These are phyloP conservation scores for Nephrocerus scutellatus DNA, from an alignment of 2,888 invertebrate genomes.

Conservation along the genomic window DNA sequence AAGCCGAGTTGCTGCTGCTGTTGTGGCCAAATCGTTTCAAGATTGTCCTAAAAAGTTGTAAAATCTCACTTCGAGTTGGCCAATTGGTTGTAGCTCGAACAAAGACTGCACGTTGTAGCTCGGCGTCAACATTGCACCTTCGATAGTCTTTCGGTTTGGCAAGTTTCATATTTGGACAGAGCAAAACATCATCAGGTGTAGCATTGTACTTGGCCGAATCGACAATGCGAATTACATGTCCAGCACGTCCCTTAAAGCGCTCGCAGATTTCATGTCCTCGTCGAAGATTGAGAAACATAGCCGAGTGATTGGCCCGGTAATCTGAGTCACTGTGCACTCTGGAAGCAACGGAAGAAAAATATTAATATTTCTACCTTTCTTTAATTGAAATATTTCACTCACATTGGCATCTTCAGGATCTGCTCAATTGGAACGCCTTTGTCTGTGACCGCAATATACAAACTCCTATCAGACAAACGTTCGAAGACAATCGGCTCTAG, in stretches of 20 bases:
- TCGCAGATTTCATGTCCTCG: conserved; percentile 24
- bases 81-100: conserved; percentile 8
- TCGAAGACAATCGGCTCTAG: conserved; percentile 22
- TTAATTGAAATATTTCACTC: conserved; percentile 4
- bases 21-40: too few species aligned
- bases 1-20: conserved; percentile 1
- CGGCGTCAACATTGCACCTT: conserved; percentile 23
- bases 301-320: conserved; percentile 23
- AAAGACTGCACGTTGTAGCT: conserved; percentile 22
- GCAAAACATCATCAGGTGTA: conserved; percentile 20
- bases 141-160: conserved; percentile 13
- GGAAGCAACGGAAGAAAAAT: neutral
- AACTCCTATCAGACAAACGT: conserved; percentile 16
- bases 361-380: neutral
- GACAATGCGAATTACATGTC: conserved; percentile 17
- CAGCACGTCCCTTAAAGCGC: conserved; percentile 4
- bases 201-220: conserved; percentile 20
- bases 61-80: too few species aligned
- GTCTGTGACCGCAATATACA: conserved; percentile 24
- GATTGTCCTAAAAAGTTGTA: too few species aligned
- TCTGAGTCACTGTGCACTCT: too few species aligned
- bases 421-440: conserved; percentile 19
- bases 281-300: conserved; percentile 20
- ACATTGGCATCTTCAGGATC: conserved; percentile 21
- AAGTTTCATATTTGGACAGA: conserved; percentile 20